Base-by-base conservation (phyloP, 1,140 invertebrate species). In the Zaprionus africanus region DNA sequence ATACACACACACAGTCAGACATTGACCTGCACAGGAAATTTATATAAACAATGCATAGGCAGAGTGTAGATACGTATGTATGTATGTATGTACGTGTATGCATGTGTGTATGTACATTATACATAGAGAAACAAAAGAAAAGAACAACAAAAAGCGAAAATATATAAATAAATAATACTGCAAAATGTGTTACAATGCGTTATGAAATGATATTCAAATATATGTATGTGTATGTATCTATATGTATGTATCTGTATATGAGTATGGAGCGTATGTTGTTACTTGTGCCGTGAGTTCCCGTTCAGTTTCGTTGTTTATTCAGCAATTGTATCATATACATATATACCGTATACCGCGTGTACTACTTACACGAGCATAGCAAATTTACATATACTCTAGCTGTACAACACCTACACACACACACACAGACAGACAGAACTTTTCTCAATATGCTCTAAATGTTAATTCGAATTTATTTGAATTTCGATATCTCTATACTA, bases 251-350 rank as follows among this genome's bases (percentile, higher is more conserved):
- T 19, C 53, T 70, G 74, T 81, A 76, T 43, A 43, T 43, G 41
- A 46, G n/a, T 17, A 4, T 17, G 36, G 58, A 78, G 66, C 75
- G 38, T 67, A 67, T 83, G 70, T 79, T 87, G 85, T 87, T 90
- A 87, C 76, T 88, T 84, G 74, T 81, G 78, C 81, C 78, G 81
- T 78, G 78, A 83, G 84, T 90, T 88, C 62, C 66, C 34, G 81
- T 87, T 87, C 78, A 74, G 78, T 88, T 81, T 61, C 74, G 78
- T 87, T 84, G 63, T 67, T 77, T 69, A 80, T 71, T 74, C 63
- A 76, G 60, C 69, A 65, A 66, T 58, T 76, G 54, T 62, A 54
- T 34, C 56, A 36, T 59, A 43, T 51, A 22, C n/a, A 36, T 51
- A 22, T 26, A 36, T 54, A 43, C 51, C 24, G 15, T 56, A 56